Evolutionary conservation across 92 coral and sea anemone genomes (phyloP), one percentile per base, ranked within the genome.

Genomic region (Zoanthus solanderi): DNA sequence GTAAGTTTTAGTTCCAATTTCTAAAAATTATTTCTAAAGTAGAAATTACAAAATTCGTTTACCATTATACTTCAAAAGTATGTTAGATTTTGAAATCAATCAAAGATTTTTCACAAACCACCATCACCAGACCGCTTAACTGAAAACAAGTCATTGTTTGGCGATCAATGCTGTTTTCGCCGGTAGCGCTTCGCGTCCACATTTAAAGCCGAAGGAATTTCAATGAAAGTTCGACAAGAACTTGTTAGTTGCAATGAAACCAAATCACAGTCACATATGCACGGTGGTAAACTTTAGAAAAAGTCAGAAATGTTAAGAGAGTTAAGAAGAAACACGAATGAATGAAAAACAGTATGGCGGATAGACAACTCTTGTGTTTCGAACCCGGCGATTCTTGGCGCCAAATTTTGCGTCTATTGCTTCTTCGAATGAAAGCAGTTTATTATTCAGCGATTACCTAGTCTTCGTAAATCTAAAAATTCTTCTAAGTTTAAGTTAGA

Each of bases 271-370:
- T 65, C 74, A 67, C 61, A 47, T 81, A 52, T 50, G 23, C 18
- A 81, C 75, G 45, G 85, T 23, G 18, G 42, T 13, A 13, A 18
- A 58, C 47, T 63, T 46, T 29, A n/a, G 37, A 16, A 81, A 31
- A 60, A 44, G 75, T 44, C 74, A 53, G 66, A 11, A 45, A 81
- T 65, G 75, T 66, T 45, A 66, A 71, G 60, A 81, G 58, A 11
- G 23, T 18, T 4, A 44, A 10, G 75, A 17, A 45, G 75, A 81
- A 81, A 60, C 28, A 46, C 75, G 75, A 81, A 81, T 81, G 85
- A 81, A 81, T 81, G 85, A 81, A 81, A 50, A 81, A 81, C 85
- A 81, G 85, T 81, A 81, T 81, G 85, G 85, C 85, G 85, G 85
- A 81, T 30, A 34, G 13, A 2, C 45, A 29, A 29, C 12, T 17